phyloP scores from a whole-genome alignment of 92 coral and sea anemone species.

The Zoanthus solanderi region DNA sequence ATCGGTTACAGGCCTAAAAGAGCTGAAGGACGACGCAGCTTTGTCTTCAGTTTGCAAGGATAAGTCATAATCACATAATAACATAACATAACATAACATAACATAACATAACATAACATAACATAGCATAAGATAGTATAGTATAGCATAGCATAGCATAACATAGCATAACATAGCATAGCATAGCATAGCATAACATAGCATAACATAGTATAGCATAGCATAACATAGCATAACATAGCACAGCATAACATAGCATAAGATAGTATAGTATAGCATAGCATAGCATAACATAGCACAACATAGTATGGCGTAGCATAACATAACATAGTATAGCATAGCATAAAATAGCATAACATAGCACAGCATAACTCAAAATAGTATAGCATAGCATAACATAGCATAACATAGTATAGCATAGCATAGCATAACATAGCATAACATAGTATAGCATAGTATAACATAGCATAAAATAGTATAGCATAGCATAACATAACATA shows the following conservation, averaged over 20 bases:
- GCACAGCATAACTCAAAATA: not conserved
- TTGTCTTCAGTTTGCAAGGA: too few relatives aligned
- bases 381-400: not conserved
- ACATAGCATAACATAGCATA: not conserved
- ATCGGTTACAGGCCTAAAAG: too few relatives aligned
- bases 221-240: not conserved
- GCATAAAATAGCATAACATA: not conserved
- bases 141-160: too few relatives aligned
- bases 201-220: not conserved
- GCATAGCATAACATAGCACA: not conserved
- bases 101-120: too few relatives aligned
- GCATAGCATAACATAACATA: not conserved
- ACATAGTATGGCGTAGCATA: not conserved
- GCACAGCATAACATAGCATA: not conserved
- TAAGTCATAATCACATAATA: too few relatives aligned
- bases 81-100: too few relatives aligned
- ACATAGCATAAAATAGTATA: not conserved
- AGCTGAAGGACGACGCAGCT: too few relatives aligned
- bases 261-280: not conserved
- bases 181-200: not conserved
- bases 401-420: not conserved
- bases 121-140: too few relatives aligned
- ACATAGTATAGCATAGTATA: too few relatives aligned
- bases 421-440: not conserved
- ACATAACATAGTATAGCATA: not conserved